phyloP scores from a whole-genome alignment of 2,797 vertebrate genomes.

The Paguma larvata region DNA sequence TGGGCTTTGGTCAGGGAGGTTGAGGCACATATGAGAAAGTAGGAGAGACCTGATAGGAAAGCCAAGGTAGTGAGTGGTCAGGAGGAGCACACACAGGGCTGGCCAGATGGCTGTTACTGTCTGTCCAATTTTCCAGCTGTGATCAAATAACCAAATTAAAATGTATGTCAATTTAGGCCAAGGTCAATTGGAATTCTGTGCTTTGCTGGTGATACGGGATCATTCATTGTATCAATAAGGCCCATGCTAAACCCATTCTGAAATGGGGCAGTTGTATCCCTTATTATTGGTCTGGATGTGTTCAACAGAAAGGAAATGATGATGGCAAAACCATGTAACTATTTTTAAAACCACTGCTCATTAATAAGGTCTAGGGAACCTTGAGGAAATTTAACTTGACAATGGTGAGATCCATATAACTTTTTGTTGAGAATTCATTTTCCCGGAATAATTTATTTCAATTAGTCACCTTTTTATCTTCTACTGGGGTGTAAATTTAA shows the following conservation, averaged over 20 bases:
- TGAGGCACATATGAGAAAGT: neutral
- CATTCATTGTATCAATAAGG: neutral
- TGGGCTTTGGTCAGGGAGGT: neutral
- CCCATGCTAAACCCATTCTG: neutral
- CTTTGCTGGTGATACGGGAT: neutral
- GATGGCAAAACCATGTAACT: neutral
- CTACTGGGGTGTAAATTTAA: neutral
- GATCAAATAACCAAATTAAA: neutral
- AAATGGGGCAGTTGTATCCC: neutral
- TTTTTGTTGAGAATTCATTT: neutral
- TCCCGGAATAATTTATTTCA: slow-evolving; percentile 57
- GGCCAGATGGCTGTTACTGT: neutral
- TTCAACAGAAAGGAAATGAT: slow-evolving; percentile 21
- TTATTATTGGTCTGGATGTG: neutral
- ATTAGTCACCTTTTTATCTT: slow-evolving; percentile 25
- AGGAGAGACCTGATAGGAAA: neutral
- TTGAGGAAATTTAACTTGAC: neutral
- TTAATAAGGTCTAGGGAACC: neutral
- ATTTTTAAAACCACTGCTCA: neutral
- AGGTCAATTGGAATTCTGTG: neutral
- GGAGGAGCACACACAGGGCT: neutral
- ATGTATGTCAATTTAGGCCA: neutral
- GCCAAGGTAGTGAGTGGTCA: neutral
- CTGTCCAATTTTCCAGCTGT: neutral
- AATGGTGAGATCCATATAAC: neutral